Base-by-base conservation (phyloP, 2,797 vertebrate species). In the Apodemus agrarius region DNA sequence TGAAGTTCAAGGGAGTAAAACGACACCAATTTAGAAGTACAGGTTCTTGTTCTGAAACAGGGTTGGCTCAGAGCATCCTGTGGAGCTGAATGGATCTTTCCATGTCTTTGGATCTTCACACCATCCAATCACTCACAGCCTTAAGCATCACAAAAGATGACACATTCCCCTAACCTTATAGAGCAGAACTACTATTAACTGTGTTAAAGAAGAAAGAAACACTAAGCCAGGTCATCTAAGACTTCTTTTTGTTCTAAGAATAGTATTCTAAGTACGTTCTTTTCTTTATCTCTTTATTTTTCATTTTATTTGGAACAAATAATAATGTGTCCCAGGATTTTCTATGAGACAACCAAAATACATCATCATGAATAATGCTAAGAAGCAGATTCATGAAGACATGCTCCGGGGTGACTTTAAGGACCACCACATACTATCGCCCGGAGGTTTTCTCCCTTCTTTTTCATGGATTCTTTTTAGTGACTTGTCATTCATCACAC, bases 271-370 rank as follows among this genome's bases (percentile, higher is more conserved):
- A 91, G n/a, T 75, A 74, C n/a, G 43, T 14, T 61, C 57, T 89
- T 78, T 76, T 95, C 74, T 46, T 95, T 80, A 57, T 87, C 91
- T 91, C 65, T 46, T 95, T 80, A 57, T 87, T 94, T 94, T 93
- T 37, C 8, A 89, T 84, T 84, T 95, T 96, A 79, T 90, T 96
- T 96, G 67, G 29, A 72, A 75, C 65, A 95, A 91, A 90, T 82
- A 88, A 96, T 80, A 93, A 74, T 17, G 6, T 63, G 14, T 5
- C 26, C 63, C 57, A 96, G 31, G 52, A 90, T 82, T 76, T 94
- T 59, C 94, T 67, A 40, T 74, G 80, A 94, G 54, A 86, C 34
- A 40, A 54, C 61, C 69, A 85, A 93, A 85, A 93, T 80, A 72
- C 12, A 90, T 93, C 74, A 82, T 69, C 3, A 10, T 12, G 40